Base-by-base conservation (phyloP, 2,113 vertebrate genomes). In the Psephotus haematonotus region DNA sequence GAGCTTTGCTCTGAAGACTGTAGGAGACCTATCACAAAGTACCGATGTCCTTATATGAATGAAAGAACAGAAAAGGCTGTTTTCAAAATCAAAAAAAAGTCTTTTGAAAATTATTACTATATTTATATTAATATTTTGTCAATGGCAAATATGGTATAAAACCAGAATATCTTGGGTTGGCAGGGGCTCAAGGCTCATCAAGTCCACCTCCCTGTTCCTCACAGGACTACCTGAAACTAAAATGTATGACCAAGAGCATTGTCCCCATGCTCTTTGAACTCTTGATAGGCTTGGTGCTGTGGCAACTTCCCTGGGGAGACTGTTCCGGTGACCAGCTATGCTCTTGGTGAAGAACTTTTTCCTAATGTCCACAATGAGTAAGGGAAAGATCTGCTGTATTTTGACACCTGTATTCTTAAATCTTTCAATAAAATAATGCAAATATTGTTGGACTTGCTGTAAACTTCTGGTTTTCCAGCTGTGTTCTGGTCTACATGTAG, bases 161-260 rank as follows among this genome's bases (percentile, higher is more conserved):
- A 31, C 35, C 7, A 12, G 23, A 75, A 1, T 37, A 23, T 13
- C 9, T 63, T 2, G 3, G 25, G 22, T 53, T 85, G 75, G 46
- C 65, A 85, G 33, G 28, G 13, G 35, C 23, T 20, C 4, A 27
- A 70, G 39, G 25, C 3, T 77, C 0, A 0, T 43, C 1, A 4
- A 25, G 39, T 76, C 20, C 1, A 5, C 13, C 14, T 76, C 31
- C 13, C 28, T 64, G 28, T 6, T 57, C 13, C 17, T 82, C 0
- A 0, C 52, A 55, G 39, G 22, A 43, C 9, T 43, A 19, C 41
- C 64, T 47, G 18, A 27, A 8, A 11, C 39, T n/a, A 35, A 69
- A 17, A 17, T 3, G 4, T 5, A 2, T 22, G 18, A 6, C 7
- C 11, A 47, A 43, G 35, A 62, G 17, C 6, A 4, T 70, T 4